Evolutionary conservation across 1,140 invertebrate species (phyloP).

Genomic region (Batillaria attramentaria): DNA sequence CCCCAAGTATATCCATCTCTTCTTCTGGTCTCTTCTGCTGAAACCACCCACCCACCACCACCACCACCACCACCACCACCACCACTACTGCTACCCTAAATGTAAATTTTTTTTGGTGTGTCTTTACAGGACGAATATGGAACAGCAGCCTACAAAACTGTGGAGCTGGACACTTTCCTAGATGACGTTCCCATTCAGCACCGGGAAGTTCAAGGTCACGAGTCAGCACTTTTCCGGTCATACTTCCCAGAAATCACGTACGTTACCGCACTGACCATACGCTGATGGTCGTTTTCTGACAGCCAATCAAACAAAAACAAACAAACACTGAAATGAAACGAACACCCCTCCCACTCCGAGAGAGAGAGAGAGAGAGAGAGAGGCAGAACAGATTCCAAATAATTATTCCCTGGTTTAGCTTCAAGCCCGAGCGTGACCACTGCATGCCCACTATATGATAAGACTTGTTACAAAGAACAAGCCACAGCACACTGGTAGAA

Average conservation of each 20-base stretch:
- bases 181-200: slow-evolving; percentile 83
- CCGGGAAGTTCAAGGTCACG: slow-evolving; percentile 86
- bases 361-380: no score
- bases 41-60: background rate
- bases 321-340: no score
- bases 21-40: background rate
- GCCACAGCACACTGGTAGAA: no score
- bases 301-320: no score
- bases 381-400: no score
- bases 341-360: no score
- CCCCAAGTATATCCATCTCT: background rate
- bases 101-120: background rate
- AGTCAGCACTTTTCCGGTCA: slow-evolving; percentile 85
- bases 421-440: no score
- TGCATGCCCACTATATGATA: no score
- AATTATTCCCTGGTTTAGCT: no score
- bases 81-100: background rate
- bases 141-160: slow-evolving; percentile 85
- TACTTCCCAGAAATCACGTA: slow-evolving; percentile 84
- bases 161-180: slow-evolving; percentile 87
- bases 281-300: no score
- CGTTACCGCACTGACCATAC: no score
- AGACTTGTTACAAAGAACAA: no score
- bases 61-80: background rate
- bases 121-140: slow-evolving; percentile 82